Conservation (phyloP, 1,140 invertebrate species). For the Caligus rogercresseyi region DNA sequence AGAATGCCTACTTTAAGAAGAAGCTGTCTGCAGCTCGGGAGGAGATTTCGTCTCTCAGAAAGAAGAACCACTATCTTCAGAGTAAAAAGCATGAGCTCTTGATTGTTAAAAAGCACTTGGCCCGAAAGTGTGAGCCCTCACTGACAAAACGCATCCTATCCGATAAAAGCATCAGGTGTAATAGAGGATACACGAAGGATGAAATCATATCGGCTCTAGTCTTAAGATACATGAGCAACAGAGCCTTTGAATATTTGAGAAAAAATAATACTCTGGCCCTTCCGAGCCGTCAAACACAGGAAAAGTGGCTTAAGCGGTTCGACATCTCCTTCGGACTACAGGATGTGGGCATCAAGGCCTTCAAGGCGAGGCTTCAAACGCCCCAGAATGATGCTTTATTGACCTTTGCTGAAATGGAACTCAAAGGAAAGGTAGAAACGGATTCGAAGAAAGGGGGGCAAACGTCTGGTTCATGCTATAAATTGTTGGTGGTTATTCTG, state of each 20-base stretch:
- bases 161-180: neutral
- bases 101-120: neutral
- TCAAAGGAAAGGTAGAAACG: neutral
- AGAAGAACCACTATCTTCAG: neutral
- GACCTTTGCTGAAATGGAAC: neutral
- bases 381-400: neutral
- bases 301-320: neutral
- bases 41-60: neutral
- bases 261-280: neutral
- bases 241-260: neutral
- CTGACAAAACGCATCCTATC: neutral
- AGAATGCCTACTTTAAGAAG: neutral
- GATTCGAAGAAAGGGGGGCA: neutral
- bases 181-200: neutral
- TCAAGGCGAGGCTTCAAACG: neutral
- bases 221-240: neutral
- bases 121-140: neutral
- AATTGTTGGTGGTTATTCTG: neutral
- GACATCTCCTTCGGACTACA: neutral
- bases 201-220: neutral
- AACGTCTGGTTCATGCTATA: neutral
- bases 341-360: neutral
- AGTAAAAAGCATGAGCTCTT: neutral
- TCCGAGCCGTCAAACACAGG: neutral
- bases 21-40: neutral